Conservation (phyloP, 2,888 invertebrate species). For the Plutella xylostella region DNA sequence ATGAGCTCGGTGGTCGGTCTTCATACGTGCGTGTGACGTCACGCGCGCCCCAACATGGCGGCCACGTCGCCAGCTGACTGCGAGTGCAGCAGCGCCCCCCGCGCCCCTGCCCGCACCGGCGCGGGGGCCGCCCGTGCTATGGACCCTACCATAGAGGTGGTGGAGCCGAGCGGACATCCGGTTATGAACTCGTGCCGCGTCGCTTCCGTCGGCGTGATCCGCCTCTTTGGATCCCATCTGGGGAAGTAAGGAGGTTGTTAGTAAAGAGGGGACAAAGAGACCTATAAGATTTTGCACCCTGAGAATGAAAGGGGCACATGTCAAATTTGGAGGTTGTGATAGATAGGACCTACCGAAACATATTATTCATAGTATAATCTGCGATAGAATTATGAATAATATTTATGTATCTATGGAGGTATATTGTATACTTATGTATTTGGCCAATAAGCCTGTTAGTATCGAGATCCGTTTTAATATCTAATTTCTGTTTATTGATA, state of each 20-base stretch:
- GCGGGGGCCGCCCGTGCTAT: constrained; percentile 38
- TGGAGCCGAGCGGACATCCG: constrained; percentile 51
- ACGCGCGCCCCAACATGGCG: constrained; percentile 74
- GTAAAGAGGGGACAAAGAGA: too few relatives aligned
- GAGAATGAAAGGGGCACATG: too few relatives aligned
- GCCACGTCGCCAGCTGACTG: constrained; percentile 76
- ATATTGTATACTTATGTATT: too few relatives aligned
- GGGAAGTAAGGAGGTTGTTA: constrained; percentile 17
- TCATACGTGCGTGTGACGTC: constrained; percentile 34
- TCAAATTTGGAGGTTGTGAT: too few relatives aligned
- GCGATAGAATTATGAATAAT: too few relatives aligned
- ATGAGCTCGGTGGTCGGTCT: neutral
- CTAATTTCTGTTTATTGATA: too few relatives aligned
- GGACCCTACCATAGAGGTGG: constrained; percentile 62
- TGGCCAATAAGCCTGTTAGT: too few relatives aligned
- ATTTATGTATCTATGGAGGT: too few relatives aligned
- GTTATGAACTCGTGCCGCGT: constrained; percentile 86
- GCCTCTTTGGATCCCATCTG: constrained; percentile 93
- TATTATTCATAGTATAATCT: too few relatives aligned
- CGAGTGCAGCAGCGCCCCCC: constrained; percentile 67
- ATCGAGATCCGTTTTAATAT: too few relatives aligned
- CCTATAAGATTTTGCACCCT: too few relatives aligned
- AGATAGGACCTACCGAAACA: too few relatives aligned
- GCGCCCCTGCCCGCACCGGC: constrained; percentile 36
- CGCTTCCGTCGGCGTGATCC: constrained; percentile 93